Percentiles rank a stretch among this genome's conserved stretches.
phyloP scores from a whole-genome alignment of 2,113 vertebrate species.

The Hyaena hyaena region DNA sequence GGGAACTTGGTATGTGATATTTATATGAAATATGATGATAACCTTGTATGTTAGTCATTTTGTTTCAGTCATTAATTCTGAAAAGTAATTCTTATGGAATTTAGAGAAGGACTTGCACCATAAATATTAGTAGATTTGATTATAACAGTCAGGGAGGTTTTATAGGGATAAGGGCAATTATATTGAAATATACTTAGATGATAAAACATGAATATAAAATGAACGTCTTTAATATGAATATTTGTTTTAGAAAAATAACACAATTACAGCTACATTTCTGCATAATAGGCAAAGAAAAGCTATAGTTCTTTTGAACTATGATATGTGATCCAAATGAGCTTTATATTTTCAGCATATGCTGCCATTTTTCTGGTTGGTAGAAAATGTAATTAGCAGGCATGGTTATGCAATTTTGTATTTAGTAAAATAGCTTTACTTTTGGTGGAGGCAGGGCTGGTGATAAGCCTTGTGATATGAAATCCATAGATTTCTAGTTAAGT shows the following conservation, averaged over 20 bases:
- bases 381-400: constrained; percentile 34
- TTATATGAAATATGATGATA: constrained; percentile 35
- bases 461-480: neutral
- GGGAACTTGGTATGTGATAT: neutral
- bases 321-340: constrained; percentile 48
- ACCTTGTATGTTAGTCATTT: constrained; percentile 31
- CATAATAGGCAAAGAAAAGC: constrained; percentile 52
- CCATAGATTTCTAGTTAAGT: neutral
- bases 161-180: constrained; percentile 59
- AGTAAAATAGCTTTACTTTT: neutral
- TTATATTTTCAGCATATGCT: constrained; percentile 56
- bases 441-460: neutral
- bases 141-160: constrained; percentile 49
- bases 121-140: constrained; percentile 70
- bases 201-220: constrained; percentile 70
- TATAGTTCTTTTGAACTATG: constrained; percentile 55
- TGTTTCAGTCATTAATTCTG: constrained; percentile 56
- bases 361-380: constrained; percentile 37
- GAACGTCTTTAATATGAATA: constrained; percentile 35
- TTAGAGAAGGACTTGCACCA: constrained; percentile 45
- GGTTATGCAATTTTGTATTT: constrained; percentile 47
- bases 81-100: constrained; percentile 53
- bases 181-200: constrained; percentile 64
- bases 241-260: constrained; percentile 61
- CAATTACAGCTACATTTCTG: constrained; percentile 36